A percentile compares a stretch with the other conserved stretches of the same genome.
These are phyloP conservation scores for Hydra vulgaris DNA, from an alignment of 30 jellyfish, hydroid and myxozoan genomes.

Conservation along the genomic window DNA sequence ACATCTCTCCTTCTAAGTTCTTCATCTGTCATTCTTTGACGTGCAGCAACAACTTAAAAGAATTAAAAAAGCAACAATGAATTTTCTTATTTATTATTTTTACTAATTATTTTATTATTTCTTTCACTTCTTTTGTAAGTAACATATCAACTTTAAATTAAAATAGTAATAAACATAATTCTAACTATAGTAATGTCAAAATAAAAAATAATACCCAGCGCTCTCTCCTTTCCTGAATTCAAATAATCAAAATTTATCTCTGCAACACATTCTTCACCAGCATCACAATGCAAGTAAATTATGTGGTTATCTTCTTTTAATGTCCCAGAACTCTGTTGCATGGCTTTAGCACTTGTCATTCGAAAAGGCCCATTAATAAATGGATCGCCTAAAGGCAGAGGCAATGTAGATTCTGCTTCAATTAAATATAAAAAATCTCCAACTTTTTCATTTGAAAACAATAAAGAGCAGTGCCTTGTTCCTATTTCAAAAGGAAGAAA, in stretches of 20 bases:
- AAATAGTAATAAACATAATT: background rate
- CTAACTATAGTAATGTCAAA: background rate
- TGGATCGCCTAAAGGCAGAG: constrained; percentile 64
- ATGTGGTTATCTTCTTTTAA: constrained; percentile 43
- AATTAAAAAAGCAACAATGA: constrained; percentile 10
- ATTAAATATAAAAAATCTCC: constrained; percentile 82
- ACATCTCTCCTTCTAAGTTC: constrained; percentile 74
- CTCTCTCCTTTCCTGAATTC: constrained; percentile 66
- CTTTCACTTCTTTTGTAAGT: too few relatives aligned
- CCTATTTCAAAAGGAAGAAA: constrained; percentile 83
- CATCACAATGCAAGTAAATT: constrained; percentile 84
- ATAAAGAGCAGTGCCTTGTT: constrained; percentile 72
- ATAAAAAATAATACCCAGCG: constrained; percentile 37
- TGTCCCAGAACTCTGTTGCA: constrained; percentile 45
- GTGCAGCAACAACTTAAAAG: constrained; percentile 52
- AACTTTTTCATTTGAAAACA: constrained; percentile 55
- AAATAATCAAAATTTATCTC: constrained; percentile 44
- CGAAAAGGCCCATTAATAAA: constrained; percentile 30
- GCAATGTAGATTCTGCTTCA: constrained; percentile 72
- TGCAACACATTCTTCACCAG: constrained; percentile 41
- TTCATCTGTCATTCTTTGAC: constrained; percentile 89
- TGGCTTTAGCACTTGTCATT: constrained; percentile 47
- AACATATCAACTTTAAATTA: background rate
- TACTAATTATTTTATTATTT: too few relatives aligned
- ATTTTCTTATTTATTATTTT: background rate